Evolutionary conservation across 2,113 vertebrate species (phyloP), one percentile per base, ranked within the genome.

Genomic region (Entomyzon cyanotis): DNA sequence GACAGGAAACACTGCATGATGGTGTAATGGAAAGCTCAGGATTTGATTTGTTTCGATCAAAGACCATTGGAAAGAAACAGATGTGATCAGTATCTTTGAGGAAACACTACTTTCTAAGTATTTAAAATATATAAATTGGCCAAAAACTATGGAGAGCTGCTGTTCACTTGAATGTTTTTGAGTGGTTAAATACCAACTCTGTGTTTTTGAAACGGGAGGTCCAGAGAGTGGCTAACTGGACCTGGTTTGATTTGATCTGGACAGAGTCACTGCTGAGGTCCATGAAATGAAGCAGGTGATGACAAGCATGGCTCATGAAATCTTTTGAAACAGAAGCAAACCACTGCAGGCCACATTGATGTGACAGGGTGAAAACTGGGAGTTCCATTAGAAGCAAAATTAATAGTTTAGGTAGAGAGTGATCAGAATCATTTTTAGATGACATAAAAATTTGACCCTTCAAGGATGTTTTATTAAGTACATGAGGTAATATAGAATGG

Each of bases 231-330:
- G 64, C 90, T 97, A 64, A 90, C 80, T 63, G 85, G 96, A 91
- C 42, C 68, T 86, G 96, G 74, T 94, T 91, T 97, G 76, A 37
- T 53, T 81, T 96, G 92, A 85, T 89, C 91, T 94, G 25, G 94
- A 79, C 86, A 74, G 73, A 80, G 81, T 84, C 84, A 78, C 82
- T 13, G 7, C 65, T 87, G 96, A 95, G 90, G 52, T 89, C 97
- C 90, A 30, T 96, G 95, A 68, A 78, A 92, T 70, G 60, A 95
- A 96, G 91, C 97, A 98, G 96, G 96, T 94, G 97, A 91, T 94
- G 94, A 97, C 96, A 96, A 76, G 89, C 63, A 6, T 84, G 93
- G 82, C 91, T 96, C 94, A 47, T 91, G 95, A 95, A 96, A 95
- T 95, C 95, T 97, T 95, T 85, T 94, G 93, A 94, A 97, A 88